These are phyloP conservation scores for Mesopsocus fuscifrons DNA, from an alignment of 2,888 invertebrate species.

Conservation along the genomic window DNA sequence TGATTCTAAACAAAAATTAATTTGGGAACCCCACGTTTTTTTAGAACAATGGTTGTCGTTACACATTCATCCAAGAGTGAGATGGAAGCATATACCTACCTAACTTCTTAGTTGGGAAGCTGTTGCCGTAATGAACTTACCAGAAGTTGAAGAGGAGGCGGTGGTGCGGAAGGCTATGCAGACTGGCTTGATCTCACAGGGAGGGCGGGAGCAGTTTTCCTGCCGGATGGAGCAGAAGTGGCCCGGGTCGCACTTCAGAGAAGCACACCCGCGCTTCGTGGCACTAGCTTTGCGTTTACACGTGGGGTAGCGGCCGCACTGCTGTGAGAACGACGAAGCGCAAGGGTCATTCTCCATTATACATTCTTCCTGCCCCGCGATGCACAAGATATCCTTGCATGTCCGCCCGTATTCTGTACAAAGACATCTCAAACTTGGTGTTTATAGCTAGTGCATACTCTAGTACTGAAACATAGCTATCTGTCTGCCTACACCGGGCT, in stretches of 20 bases:
- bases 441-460: no score
- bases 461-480: no score
- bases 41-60: no score
- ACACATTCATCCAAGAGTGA: no score
- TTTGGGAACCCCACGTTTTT: no score
- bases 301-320: constrained; percentile 4
- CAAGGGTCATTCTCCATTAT: constrained; percentile 3
- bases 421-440: no score
- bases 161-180: not conserved
- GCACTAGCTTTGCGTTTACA: constrained; percentile 4
- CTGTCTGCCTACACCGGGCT: no score
- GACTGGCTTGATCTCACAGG: constrained; percentile 1
- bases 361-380: constrained; percentile 2
- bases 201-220: constrained; percentile 1
- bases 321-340: not conserved
- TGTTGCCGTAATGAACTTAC: no score
- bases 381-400: constrained; percentile 3
- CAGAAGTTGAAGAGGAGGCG: not conserved
- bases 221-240: constrained; percentile 7
- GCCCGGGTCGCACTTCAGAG: constrained; percentile 1
- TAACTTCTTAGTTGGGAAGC: no score
- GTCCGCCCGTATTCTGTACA: constrained; percentile 4
- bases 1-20: no score
- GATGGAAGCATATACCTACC: no score
- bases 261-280: constrained; percentile 1